phyloP scores from a whole-genome alignment of 1,140 invertebrate species.

The Notospermus geniculatus region DNA sequence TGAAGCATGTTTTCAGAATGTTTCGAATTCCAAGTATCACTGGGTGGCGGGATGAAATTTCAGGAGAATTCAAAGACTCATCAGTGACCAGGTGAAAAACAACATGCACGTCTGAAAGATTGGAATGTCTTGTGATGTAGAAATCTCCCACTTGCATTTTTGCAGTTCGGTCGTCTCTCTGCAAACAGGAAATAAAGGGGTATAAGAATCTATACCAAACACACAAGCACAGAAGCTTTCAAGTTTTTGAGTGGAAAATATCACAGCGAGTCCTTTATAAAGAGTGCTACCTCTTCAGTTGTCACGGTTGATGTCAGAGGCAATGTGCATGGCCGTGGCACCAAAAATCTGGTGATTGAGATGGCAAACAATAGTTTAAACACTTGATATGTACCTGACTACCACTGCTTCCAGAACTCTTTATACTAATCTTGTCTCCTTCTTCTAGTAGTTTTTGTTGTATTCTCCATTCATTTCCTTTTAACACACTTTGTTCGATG shows the following conservation, averaged over 20 bases:
- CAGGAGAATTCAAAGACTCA: constrained; percentile 61
- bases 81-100: constrained; percentile 87
- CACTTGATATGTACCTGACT: constrained; percentile 20
- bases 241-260: no score
- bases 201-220: no score
- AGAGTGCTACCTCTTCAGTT: no score
- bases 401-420: constrained; percentile 37
- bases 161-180: constrained; percentile 32
- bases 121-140: constrained; percentile 92
- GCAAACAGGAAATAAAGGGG: not conserved
- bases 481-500: constrained; percentile 39
- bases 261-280: no score
- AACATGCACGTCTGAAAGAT: constrained; percentile 88
- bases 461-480: constrained; percentile 32
- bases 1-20: constrained; percentile 89
- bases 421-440: constrained; percentile 43
- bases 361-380: no score
- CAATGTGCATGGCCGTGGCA: no score
- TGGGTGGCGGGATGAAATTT: constrained; percentile 93
- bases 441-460: constrained; percentile 30
- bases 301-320: no score
- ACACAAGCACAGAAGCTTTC: no score
- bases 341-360: no score
- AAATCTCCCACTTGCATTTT: constrained; percentile 79
- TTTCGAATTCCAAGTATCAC: constrained; percentile 93